These are phyloP conservation scores for Homalodisca vitripennis DNA, from an alignment of 1,140 invertebrate genomes.

Conservation along the genomic window DNA sequence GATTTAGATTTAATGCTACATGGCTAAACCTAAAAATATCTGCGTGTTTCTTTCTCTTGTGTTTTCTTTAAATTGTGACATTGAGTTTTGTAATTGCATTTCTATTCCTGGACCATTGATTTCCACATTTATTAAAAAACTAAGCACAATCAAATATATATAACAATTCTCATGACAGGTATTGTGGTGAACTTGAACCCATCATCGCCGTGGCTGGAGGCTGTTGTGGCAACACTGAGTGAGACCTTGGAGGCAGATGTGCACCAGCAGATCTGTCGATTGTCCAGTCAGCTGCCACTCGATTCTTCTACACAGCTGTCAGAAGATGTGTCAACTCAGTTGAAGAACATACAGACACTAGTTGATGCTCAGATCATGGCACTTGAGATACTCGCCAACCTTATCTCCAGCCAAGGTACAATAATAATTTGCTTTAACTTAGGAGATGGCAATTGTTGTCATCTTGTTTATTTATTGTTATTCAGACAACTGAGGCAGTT, in stretches of 20 bases:
- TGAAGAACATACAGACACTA: slow-evolving; percentile 39
- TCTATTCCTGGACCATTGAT: no score
- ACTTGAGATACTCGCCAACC: slow-evolving; percentile 67
- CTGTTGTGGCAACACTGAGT: background rate
- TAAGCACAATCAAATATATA: no score
- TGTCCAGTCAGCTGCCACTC: slow-evolving; percentile 16
- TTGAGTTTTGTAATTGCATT: no score
- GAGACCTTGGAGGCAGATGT: background rate
- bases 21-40: no score
- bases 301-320: background rate
- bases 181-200: background rate
- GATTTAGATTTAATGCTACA: no score
- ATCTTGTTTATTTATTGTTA: no score
- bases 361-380: slow-evolving; percentile 63
- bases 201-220: slow-evolving; percentile 1
- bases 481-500: no score
- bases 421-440: no score
- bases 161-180: background rate
- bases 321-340: background rate
- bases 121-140: background rate
- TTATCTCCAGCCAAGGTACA: slow-evolving; percentile 62
- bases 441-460: no score
- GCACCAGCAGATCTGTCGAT: background rate
- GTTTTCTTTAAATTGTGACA: no score
- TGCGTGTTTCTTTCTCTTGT: no score